These are phyloP conservation scores for Thymallus thymallus DNA, from an alignment of 2,113 vertebrate genomes.

Conservation along the genomic window DNA sequence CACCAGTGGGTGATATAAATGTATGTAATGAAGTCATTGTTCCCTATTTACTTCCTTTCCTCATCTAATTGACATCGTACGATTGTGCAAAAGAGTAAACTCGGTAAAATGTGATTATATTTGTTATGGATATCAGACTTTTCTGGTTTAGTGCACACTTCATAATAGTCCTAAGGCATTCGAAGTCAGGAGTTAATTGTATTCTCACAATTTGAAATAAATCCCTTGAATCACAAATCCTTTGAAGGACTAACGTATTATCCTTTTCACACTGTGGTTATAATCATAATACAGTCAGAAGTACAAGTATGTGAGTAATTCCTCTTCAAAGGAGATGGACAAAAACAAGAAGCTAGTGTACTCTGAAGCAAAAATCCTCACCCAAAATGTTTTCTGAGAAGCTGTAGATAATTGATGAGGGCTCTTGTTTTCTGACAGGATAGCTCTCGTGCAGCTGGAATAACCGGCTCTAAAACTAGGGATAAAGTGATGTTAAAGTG, in stretches of 20 bases:
- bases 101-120: too few species aligned
- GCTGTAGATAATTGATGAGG: slow-evolving; percentile 39
- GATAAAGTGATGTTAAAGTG: slow-evolving; percentile 43
- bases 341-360: background rate
- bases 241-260: background rate
- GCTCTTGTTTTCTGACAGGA: slow-evolving; percentile 31
- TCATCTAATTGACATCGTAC: too few species aligned
- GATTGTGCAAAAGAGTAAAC: too few species aligned
- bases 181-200: background rate
- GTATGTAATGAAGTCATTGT: too few species aligned
- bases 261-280: background rate
- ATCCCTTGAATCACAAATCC: background rate
- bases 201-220: background rate
- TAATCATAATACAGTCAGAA: background rate
- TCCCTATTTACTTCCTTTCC: too few species aligned
- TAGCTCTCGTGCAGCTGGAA: slow-evolving; percentile 28
- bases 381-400: background rate
- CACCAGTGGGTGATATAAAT: too few species aligned
- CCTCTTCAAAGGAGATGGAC: background rate
- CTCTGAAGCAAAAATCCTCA: background rate
- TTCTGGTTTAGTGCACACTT: too few species aligned
- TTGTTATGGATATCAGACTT: too few species aligned
- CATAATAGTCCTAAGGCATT: background rate
- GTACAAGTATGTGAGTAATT: background rate
- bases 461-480: slow-evolving; percentile 33